phyloP scores from a whole-genome alignment of 2,888 invertebrate genomes.

The Hirtodrosophila trivittata region DNA sequence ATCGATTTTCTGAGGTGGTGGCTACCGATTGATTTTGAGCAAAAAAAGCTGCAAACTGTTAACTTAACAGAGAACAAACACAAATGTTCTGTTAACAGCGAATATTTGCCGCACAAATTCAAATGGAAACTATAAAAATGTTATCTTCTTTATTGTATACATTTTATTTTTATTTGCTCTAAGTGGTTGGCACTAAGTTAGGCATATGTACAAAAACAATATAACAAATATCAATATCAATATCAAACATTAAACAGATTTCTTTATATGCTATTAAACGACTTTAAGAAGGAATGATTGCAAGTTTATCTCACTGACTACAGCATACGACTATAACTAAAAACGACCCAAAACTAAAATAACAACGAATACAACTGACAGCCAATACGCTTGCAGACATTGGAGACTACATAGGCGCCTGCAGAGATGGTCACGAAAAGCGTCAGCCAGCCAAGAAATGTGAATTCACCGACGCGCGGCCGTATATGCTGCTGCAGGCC shows the following conservation, averaged over 20 bases:
- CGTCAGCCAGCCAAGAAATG: conserved; percentile 82
- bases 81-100: not conserved
- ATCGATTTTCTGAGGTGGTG: conserved; percentile 1
- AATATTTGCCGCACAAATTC: not conserved
- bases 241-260: conserved; percentile 59
- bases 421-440: conserved; percentile 82
- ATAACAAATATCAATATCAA: conserved; percentile 63
- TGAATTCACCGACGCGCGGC: conserved; percentile 78
- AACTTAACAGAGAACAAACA: conserved; percentile 1
- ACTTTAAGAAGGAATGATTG: conserved; percentile 68
- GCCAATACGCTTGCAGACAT: conserved; percentile 81
- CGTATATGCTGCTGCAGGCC: conserved; percentile 82
- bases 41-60: not conserved
- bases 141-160: conserved; percentile 16
- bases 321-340: conserved; percentile 33
- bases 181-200: conserved; percentile 60
- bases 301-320: conserved; percentile 64
- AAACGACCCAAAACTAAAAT: conserved; percentile 66
- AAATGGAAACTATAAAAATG: conserved; percentile 1
- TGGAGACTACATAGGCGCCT: conserved; percentile 80
- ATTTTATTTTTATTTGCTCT: conserved; percentile 65
- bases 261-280: conserved; percentile 46
- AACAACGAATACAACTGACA: conserved; percentile 83
- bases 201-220: conserved; percentile 60
- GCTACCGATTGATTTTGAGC: conserved; percentile 11